phyloP scores from a whole-genome alignment of 1,140 invertebrate species.

The Apis florea region DNA sequence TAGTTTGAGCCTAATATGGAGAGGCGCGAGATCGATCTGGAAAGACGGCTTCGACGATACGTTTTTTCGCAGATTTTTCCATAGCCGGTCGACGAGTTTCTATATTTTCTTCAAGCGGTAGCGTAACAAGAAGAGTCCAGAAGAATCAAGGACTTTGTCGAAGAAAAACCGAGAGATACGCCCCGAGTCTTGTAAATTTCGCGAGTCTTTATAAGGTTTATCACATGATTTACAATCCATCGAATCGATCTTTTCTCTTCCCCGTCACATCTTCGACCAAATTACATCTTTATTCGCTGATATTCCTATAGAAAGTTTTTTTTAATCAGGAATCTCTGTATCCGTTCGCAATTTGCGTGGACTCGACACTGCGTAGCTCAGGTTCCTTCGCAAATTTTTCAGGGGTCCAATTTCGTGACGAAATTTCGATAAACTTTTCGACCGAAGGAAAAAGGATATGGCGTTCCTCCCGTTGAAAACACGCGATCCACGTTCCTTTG shows the following conservation, averaged over 20 bases:
- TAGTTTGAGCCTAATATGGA: background rate
- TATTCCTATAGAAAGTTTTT: background rate
- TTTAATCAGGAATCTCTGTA: background rate
- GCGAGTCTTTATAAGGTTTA: too few relatives aligned
- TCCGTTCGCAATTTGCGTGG: too few relatives aligned
- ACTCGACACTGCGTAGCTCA: too few relatives aligned
- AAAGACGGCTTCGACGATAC: background rate
- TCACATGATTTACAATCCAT: too few relatives aligned
- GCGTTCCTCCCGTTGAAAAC: background rate
- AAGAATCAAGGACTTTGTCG: too few relatives aligned
- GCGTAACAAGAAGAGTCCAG: background rate
- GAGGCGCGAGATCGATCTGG: conserved; percentile 2
- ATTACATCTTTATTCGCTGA: background rate
- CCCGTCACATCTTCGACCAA: background rate
- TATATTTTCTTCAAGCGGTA: background rate
- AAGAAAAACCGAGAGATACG: background rate
- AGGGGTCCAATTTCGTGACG: background rate
- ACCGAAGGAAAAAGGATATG: background rate
- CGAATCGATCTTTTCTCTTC: background rate
- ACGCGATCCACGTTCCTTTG: background rate
- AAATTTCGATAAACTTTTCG: background rate
- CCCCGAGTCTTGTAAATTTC: background rate
- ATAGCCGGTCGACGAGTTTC: conserved; percentile 4
- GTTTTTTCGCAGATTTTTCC: conserved; percentile 4
- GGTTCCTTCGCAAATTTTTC: too few relatives aligned